Evolutionary conservation across 2,113 vertebrate genomes (phyloP).

Genomic region (Bos javanicus): DNA sequence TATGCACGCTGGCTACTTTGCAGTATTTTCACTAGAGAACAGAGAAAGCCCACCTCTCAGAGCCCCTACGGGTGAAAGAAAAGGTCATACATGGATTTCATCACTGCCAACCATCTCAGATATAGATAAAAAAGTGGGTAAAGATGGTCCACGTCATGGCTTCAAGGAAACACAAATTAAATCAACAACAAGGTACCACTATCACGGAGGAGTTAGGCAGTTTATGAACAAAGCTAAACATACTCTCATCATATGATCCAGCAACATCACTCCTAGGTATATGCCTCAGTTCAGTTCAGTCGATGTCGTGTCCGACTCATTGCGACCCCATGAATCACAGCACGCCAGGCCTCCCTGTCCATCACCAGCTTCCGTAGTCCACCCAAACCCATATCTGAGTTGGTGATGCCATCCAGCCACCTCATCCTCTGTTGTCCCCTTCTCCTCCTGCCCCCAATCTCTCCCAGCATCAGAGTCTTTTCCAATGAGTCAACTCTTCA

Average conservation of each 20-base stretch:
- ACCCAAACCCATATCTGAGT: no score
- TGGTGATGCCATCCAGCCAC: no score
- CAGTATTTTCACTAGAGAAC: neutral
- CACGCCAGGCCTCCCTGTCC: no score
- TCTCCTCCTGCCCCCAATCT: no score
- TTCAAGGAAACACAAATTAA: neutral
- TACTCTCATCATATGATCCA: neutral
- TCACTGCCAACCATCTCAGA: neutral
- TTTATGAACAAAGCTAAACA: neutral
- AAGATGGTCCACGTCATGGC: neutral
- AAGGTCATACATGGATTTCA: neutral
- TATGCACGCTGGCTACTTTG: neutral
- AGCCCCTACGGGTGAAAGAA: neutral
- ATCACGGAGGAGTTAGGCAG: neutral
- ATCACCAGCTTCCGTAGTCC: no score
- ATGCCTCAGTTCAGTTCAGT: neutral
- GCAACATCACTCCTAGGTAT: neutral
- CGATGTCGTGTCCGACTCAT: no score
- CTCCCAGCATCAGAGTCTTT: no score
- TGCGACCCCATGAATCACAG: no score
- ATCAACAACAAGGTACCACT: neutral
- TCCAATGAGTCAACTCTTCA: no score
- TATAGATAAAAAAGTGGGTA: neutral
- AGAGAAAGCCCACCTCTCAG: neutral
- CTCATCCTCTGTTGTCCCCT: no score